Evolutionary conservation across 2,888 invertebrate genomes (phyloP).

Genomic region (Rhingia rostrata): DNA sequence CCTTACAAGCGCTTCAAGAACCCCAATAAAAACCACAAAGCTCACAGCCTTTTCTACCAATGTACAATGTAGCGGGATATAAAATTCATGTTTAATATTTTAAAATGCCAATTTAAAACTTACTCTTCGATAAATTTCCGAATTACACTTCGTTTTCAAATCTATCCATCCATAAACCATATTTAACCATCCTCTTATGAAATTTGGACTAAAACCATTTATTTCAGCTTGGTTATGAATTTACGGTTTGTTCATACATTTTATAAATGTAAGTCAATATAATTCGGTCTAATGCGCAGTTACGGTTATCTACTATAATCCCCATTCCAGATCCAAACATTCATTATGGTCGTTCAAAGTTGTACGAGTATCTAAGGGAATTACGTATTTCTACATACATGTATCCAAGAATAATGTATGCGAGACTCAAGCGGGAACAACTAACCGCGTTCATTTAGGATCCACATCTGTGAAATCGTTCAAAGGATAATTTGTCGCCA

Average conservation of each 20-base stretch:
- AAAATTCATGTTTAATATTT: too few relatives aligned
- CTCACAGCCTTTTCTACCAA: too few relatives aligned
- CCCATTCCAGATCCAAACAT: background rate
- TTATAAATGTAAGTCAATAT: constrained; percentile 7
- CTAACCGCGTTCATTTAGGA: constrained; percentile 36
- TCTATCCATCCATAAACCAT: too few relatives aligned
- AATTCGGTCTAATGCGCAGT: constrained; percentile 12
- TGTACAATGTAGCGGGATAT: too few relatives aligned
- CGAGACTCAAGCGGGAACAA: constrained; percentile 3
- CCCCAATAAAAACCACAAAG: too few relatives aligned
- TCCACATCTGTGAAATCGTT: constrained; percentile 36
- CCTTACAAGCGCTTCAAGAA: too few relatives aligned
- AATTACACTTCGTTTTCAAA: too few relatives aligned
- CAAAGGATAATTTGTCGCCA: constrained; percentile 34
- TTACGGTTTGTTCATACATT: background rate
- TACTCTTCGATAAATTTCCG: too few relatives aligned
- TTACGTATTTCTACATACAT: background rate
- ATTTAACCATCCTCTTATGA: background rate
- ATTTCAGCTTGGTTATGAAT: background rate
- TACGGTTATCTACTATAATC: constrained; percentile 12
- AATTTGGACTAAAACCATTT: background rate
- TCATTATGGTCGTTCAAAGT: constrained; percentile 4
- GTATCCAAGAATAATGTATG: background rate
- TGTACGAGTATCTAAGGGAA: background rate
- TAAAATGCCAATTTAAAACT: too few relatives aligned